Base-by-base conservation (phyloP, 2,888 invertebrate species). In the Andrena minutula region DNA sequence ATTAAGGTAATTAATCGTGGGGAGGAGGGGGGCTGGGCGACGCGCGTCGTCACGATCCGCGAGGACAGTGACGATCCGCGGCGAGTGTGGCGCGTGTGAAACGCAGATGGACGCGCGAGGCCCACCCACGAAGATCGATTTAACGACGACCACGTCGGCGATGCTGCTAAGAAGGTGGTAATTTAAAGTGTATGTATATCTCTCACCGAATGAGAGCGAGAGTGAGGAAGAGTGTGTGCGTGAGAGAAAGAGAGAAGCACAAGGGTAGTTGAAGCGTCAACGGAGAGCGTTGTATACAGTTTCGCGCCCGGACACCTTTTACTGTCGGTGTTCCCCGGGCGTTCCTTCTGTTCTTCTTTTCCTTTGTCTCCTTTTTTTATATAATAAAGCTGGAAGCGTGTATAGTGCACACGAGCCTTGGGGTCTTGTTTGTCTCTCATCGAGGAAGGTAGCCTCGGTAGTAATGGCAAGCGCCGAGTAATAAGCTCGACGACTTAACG, bases 1-100 rank as follows among this genome's bases (percentile, higher is more conserved):
- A 92, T 90, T 91, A 91, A 88, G 89, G 82, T 91, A 91, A 91
- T 91, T 92, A 91, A 89, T 86, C 79, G 84, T 58, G 60, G 26
- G 7, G 12, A n/a, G 77, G 72, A 47, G 49, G 32, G 20, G 7
- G 16, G 53, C 71, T 65, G 53, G 58, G 66, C 83, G 72, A 78
- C 61, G 85, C 75, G 82, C 79, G 68, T 83, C 79, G 83, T 84
- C 80, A 78, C 85, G 85, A 76, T 28, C 71, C 75, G 72, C 72
- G 63, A 49, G 41, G 75, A 83, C 82, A 82, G 68, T 73, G 82
- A 85, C 87, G 86, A 87, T 85, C 63, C 76, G 86, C 83, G 78
- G 56, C 74, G 82, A 73, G 20, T 53, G 20, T 51, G 41, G 71
- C 64, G 60, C 70, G 83, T 71, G 80, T 79, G 83, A 79, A 70